phyloP scores from a whole-genome alignment of 2,888 invertebrate genomes.

The Hirtodrosophila confusa region DNA sequence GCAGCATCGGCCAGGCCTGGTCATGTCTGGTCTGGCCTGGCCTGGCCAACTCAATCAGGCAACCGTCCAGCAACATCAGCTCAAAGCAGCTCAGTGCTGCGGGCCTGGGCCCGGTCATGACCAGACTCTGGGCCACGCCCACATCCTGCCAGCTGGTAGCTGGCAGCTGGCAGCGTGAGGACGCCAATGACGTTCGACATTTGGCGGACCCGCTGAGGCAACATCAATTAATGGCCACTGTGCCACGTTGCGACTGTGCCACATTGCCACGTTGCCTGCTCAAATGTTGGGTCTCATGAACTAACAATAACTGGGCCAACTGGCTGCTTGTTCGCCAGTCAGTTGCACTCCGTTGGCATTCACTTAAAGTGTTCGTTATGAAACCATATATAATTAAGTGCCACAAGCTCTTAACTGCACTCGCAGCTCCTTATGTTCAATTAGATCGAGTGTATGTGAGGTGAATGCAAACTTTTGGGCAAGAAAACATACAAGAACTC shows the following conservation, averaged over 20 bases:
- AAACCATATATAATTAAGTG: slow-evolving; percentile 9
- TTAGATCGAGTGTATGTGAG: too few species aligned
- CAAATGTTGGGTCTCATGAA: slow-evolving; percentile 7
- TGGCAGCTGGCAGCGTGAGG: not conserved
- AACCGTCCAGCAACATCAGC: slow-evolving; percentile 5
- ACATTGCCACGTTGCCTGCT: not conserved
- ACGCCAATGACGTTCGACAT: slow-evolving; percentile 35
- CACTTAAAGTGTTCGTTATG: slow-evolving; percentile 1
- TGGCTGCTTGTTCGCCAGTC: not conserved
- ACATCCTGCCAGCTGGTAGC: not conserved
- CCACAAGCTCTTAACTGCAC: too few species aligned
- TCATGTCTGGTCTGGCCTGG: slow-evolving; percentile 23
- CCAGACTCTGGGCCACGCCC: not conserved
- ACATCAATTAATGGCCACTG: slow-evolving; percentile 37
- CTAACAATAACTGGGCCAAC: slow-evolving; percentile 19
- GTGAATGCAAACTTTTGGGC: too few species aligned
- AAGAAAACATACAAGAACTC: too few species aligned
- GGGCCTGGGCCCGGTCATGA: not conserved
- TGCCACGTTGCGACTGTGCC: not conserved
- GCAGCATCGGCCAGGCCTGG: slow-evolving; percentile 33
- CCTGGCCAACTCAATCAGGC: slow-evolving; percentile 33
- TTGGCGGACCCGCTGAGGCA: slow-evolving; percentile 37
- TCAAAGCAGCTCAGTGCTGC: slow-evolving; percentile 4
- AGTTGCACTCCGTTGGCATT: not conserved
- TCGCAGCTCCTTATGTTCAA: too few species aligned